Conservation (phyloP, 2,888 invertebrate species). For the Tridacna crocea region DNA sequence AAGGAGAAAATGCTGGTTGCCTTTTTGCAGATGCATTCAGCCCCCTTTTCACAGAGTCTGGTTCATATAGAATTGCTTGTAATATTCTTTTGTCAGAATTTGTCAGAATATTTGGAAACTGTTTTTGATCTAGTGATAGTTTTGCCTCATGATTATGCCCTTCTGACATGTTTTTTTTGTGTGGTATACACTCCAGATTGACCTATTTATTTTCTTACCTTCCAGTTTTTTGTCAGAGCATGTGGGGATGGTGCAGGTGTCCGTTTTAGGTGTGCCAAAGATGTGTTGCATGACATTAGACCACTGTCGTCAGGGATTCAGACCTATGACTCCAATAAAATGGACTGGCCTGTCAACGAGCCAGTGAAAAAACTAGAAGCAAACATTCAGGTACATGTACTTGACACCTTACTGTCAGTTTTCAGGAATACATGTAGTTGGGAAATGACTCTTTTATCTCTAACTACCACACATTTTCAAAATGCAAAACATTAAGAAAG, state of each 20-base stretch:
- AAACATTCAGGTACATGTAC: constrained; percentile 75
- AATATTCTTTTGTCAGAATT: no score
- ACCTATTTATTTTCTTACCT: constrained; percentile 67
- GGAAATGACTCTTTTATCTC: no score
- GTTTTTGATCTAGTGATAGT: no score
- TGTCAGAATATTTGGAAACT: no score
- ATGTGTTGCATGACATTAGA: constrained; percentile 80
- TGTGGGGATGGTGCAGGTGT: constrained; percentile 63
- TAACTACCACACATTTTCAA: no score
- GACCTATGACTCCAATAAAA: constrained; percentile 89
- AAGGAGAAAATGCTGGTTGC: background rate
- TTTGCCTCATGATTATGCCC: no score
- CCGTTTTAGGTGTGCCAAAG: constrained; percentile 84
- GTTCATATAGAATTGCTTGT: no score
- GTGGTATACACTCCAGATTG: background rate
- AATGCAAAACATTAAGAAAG: no score
- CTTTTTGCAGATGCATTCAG: background rate
- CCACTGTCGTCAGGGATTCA: constrained; percentile 89
- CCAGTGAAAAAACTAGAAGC: constrained; percentile 91
- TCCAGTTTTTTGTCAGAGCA: constrained; percentile 74
- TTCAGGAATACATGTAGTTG: no score
- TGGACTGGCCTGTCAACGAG: constrained; percentile 90
- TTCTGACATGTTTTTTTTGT: background rate
- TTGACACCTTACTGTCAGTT: no score
- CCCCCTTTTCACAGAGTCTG: background rate